Evolutionary conservation across 2,797 vertebrate species (phyloP), one percentile per base, ranked within the genome.

Genomic region (Hephaestus fuliginosus): DNA sequence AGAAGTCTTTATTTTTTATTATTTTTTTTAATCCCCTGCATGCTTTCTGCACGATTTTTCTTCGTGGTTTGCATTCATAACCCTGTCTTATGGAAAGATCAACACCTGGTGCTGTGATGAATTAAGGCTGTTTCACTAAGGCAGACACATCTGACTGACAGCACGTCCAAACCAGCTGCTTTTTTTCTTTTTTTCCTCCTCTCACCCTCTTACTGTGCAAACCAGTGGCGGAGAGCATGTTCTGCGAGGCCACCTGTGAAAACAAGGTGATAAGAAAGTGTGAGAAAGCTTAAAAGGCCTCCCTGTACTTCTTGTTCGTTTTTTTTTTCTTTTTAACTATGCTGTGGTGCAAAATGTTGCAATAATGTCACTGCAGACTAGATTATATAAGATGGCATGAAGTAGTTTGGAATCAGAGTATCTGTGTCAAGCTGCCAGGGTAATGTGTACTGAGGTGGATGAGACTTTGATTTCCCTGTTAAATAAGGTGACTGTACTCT

Each of bases 181-280:
- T 67, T 71, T 9, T 68, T 63, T 78, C 62, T 62, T 74, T 62
- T 33, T 33, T 33, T 33, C 30, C 57, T 25, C 68, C 78, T 33
- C 30, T 33, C 48, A 5, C 36, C 63, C 67, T 72, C 68, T 62
- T n/a, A 44, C 46, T 57, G 36, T 81, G 75, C 81, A 90, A 83
- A 88, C 85, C 85, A 90, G 46, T 82, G 71, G 48, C 78, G 46
- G 36, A 75, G 33, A 51, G 61, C 43, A 20, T 64, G 49, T n/a
- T 67, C 57, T 86, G 74, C 74, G 66, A 84, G 91, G 84, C 49
- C 86, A 91, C 84, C 86, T 91, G 91, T 89, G 79, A 90, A 91
- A 90, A 93, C 89, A 93, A 78, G 71, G 60, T 53, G 68, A 69
- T 57, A 80, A 65, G 77, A 66, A 28, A 39, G 43, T 22, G 22